Evolutionary conservation across 2,113 vertebrate species (phyloP).

Genomic region (Trematomus loennbergii): DNA sequence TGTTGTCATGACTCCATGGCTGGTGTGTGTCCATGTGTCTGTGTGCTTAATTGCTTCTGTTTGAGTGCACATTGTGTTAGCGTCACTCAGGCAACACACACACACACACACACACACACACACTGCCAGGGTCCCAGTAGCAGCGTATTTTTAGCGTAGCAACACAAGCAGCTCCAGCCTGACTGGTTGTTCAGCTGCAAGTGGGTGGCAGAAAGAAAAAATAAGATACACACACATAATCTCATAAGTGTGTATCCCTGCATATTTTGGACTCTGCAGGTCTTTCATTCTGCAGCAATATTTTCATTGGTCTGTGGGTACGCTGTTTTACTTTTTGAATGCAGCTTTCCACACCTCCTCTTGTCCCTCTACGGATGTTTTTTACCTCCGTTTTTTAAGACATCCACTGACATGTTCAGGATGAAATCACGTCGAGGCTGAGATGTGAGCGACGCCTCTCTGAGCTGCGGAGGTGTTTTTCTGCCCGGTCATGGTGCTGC

Average conservation of each 20-base stretch:
- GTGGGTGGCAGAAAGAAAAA: too few species aligned
- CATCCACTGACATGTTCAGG: too few species aligned
- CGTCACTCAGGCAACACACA: slow-evolving; percentile 10
- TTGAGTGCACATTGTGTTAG: slow-evolving; percentile 46
- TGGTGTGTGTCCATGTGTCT: slow-evolving; percentile 7
- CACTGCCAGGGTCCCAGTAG: slow-evolving; percentile 24
- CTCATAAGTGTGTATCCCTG: too few species aligned
- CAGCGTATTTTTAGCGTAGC: slow-evolving; percentile 75
- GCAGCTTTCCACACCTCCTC: neutral
- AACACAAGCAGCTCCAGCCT: slow-evolving; percentile 63
- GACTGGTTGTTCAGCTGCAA: slow-evolving; percentile 34
- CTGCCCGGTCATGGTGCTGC: slow-evolving; percentile 34
- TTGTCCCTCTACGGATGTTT: neutral
- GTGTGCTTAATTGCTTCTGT: slow-evolving; percentile 29
- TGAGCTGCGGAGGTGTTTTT: neutral
- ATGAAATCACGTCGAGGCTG: too few species aligned
- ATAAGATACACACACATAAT: too few species aligned
- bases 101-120: slow-evolving; percentile 11
- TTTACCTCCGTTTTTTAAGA: too few species aligned
- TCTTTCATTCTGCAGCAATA: too few species aligned
- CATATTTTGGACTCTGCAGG: too few species aligned
- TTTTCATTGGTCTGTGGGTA: too few species aligned
- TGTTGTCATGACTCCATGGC: slow-evolving; percentile 42
- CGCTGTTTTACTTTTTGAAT: too few species aligned
- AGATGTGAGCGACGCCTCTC: neutral